Conservation (phyloP, 92 coral and sea anemone species). For the Palythoa grandis region DNA sequence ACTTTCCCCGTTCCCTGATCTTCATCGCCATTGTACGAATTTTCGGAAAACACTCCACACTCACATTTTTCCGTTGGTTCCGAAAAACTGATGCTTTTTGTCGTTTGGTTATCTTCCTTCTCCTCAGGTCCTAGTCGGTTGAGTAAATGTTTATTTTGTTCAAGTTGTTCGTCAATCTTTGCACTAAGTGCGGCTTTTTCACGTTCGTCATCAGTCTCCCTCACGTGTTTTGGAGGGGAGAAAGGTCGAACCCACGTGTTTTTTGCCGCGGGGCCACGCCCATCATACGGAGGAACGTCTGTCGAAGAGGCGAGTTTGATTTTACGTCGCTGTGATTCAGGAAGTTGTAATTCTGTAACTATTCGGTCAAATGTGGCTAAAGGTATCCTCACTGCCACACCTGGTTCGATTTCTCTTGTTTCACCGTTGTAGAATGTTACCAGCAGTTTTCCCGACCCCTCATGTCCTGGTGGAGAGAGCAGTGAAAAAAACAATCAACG, state of each 20-base stretch:
- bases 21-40: constrained; percentile 33
- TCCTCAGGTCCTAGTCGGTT: neutral
- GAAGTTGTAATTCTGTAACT: constrained; percentile 88
- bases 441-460: constrained; percentile 73
- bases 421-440: constrained; percentile 93
- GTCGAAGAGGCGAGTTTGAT: constrained; percentile 67
- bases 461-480: constrained; percentile 44
- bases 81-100: constrained; percentile 16
- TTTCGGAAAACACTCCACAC: constrained; percentile 7
- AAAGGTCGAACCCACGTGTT: constrained; percentile 81
- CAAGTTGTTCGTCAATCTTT: constrained; percentile 75
- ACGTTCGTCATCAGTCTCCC: neutral
- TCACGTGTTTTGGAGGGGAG: constrained; percentile 59
- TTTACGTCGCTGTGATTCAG: constrained; percentile 88
- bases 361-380: constrained; percentile 74
- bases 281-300: constrained; percentile 61
- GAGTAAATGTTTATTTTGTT: constrained; percentile 70
- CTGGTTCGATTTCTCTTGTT: constrained; percentile 76
- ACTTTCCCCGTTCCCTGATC: neutral
- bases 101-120: neutral
- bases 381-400: constrained; percentile 90
- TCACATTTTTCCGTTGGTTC: neutral
- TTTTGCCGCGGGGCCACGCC: constrained; percentile 54
- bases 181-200: constrained; percentile 60
- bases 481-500: neutral